Evolutionary conservation across 2,113 vertebrate species (phyloP), one percentile per base, ranked within the genome.

Genomic region (Copsychus sechellarum): DNA sequence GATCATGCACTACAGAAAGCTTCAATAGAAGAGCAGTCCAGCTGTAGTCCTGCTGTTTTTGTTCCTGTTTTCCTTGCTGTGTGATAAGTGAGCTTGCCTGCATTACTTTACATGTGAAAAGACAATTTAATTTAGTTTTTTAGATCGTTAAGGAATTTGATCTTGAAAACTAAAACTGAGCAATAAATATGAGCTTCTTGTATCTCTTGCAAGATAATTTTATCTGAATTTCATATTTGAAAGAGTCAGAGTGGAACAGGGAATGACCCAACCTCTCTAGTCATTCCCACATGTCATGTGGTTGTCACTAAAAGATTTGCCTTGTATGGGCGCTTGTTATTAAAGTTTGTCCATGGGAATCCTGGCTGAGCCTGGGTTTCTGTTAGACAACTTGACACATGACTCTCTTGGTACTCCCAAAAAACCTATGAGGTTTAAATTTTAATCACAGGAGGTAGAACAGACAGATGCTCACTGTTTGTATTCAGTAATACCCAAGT

Each of bases 371-470:
- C 25, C 14, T 76, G 88, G 36, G 12, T 25, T 81, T 93, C n/a
- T 80, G 29, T 83, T 88, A 66, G 73, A 38, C 60, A 91, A 5
- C 65, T 90, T 80, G 79, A 78, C 42, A 13, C 61, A 45, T 40
- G 66, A 86, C n/a, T 92, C 83, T 42, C 82, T 58, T 36, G 11
- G 16, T 90, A 36, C 54, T 82, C 86, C 56, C 10, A 53, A 36
- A 87, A 83, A 76, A 56, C 78, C 42, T 23, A 5, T 81, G 47
- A 51, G 6, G 28, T 90, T 95, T 94, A 79, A 76, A 92, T 96
- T 96, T 94, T 95, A 91, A 94, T 96, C 86, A 83, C 84, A 74
- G 85, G 43, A 54, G 40, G 29, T 3, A 8, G 47, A 90, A 57
- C 19, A 88, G 82, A 62, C 69, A 82, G 65, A 72, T 87, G 28